Base-by-base conservation (phyloP, 2,797 vertebrate species). In the Alauda arvensis region DNA sequence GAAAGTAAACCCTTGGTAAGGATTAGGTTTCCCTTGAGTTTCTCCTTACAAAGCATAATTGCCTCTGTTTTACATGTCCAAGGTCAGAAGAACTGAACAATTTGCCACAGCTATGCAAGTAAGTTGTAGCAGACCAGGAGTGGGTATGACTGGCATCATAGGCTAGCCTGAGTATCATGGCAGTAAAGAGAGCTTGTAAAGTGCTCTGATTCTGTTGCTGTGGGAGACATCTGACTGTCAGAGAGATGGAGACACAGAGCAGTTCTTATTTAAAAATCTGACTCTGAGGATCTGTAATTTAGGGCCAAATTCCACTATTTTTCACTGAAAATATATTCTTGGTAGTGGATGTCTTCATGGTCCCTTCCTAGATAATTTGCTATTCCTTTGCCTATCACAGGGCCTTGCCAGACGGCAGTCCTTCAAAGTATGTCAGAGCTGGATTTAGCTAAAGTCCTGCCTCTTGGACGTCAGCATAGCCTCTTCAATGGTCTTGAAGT, bases 391-490 rank as follows among this genome's bases (percentile, higher is more conserved):
- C 71, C 14, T 93, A 1, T 86, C 16, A 3, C 96, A 98, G 99
- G 98, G 24, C 82, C 96, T 10, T 99, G 99, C 90, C 95, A 97
- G 56, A 91, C 94, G 19, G 98, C 99, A 1, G 99, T 99, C 52
- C 92, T 98, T 91, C 96, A 40, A 56, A 98, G 98, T 2, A n/a
- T 98, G 6, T 95, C 97, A 20, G 96, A 97, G 65, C 92, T 98
- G 1, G 96, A 99, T 82, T 86, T 97, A 56, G 96, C 97, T 12
- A 96, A 97, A 51, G 97, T 99, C 37, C 96, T 99, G 72, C 99
- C 99, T 12, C 95, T 99, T 90, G 99, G 99, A n/a, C 98, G 98
- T 14, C 99, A 98, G 93, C 99, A 99, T 29, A 98, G 98, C 69
- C 95, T 99, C 87, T 96, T 99, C 76, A 99, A 99, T 31, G 96